Base-by-base conservation (phyloP, 1,140 invertebrate genomes). In the Papilio polytes region DNA sequence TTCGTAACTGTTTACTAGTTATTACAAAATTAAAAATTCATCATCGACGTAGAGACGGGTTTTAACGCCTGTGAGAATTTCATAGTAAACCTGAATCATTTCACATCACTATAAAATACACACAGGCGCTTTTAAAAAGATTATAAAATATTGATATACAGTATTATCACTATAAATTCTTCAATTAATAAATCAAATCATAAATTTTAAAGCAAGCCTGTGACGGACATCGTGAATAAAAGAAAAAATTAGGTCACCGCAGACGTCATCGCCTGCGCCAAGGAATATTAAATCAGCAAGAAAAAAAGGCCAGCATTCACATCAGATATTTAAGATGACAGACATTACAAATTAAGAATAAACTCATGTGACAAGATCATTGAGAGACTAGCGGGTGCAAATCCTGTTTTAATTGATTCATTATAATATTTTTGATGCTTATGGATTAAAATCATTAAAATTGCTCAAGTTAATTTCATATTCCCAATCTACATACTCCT, bases 241-340 rank as follows among this genome's bases (percentile, higher is more conserved):
- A 70, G 26, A 70, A 70, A 70, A 31, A 70, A 70, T 31, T 26
- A 70, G 63, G 63, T 70, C 63, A 36, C 63, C 63, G 63, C 63
- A 70, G 63, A 70, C 63, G 63, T 70, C 63, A 70, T 70, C 26
- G 63, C 26, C 15, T 31, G 26, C 63, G 63, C 63, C 22, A 15
- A 15, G 26, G 63, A 31, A 70, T 70, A 70, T 70, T 70, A 70
- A 70, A 70, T 36, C 63, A 12, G 13, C 63, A 70, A 1, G 26
- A 70, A 70, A 66, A 31, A 66, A 7, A 63, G 59, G 31, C 63
- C 63, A 70, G 26, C 26, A 22, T 63, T 26, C 20, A 31, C 63
- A 70, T 70, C 13, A 36, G 15, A 31, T 36, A 31, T 70, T 70
- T 6, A 70, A 31, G 12, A 26, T 12, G 13, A 26, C 4, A 63